These are phyloP conservation scores for Poecilia picta DNA, from an alignment of 2,797 vertebrate genomes.

Conservation along the genomic window DNA sequence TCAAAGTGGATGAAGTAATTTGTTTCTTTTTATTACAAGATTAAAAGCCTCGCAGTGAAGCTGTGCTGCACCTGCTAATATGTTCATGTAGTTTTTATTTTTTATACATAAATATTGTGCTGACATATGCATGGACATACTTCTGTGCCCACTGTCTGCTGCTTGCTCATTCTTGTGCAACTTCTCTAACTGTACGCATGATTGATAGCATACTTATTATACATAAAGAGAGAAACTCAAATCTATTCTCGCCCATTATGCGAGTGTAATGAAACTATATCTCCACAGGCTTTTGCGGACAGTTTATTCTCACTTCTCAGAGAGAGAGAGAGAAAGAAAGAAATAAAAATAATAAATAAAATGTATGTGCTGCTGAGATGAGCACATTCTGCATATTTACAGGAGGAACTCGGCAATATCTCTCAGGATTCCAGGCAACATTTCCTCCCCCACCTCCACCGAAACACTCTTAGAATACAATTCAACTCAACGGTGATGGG, in stretches of 20 bases:
- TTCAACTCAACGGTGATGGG: constrained; percentile 15
- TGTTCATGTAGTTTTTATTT: neutral
- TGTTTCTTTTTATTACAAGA: constrained; percentile 61
- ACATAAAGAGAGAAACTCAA: constrained; percentile 32
- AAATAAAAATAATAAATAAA: constrained; percentile 18
- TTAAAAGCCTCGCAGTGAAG: constrained; percentile 42
- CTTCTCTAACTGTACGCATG: constrained; percentile 27
- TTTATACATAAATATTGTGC: neutral
- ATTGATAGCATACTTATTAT: constrained; percentile 51
- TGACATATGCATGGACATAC: constrained; percentile 12
- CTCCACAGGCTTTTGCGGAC: constrained; percentile 50
- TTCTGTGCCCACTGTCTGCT: constrained; percentile 9
- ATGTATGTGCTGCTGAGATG: constrained; percentile 57
- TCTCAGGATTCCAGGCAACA: constrained; percentile 29
- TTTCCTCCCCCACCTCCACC: neutral
- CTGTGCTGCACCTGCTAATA: neutral
- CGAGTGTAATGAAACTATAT: constrained; percentile 61
- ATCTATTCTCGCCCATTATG: constrained; percentile 57
- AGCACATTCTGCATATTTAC: constrained; percentile 38
- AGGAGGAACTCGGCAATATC: constrained; percentile 56
- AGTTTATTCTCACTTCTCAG: constrained; percentile 42
- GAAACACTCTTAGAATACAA: constrained; percentile 13
- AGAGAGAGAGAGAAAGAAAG: constrained; percentile 10
- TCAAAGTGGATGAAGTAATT: constrained; percentile 60
- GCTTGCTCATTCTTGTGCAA: constrained; percentile 1